These are phyloP conservation scores for Spinibarbus caldwelli DNA, from an alignment of 2,797 vertebrate genomes.

Conservation along the genomic window DNA sequence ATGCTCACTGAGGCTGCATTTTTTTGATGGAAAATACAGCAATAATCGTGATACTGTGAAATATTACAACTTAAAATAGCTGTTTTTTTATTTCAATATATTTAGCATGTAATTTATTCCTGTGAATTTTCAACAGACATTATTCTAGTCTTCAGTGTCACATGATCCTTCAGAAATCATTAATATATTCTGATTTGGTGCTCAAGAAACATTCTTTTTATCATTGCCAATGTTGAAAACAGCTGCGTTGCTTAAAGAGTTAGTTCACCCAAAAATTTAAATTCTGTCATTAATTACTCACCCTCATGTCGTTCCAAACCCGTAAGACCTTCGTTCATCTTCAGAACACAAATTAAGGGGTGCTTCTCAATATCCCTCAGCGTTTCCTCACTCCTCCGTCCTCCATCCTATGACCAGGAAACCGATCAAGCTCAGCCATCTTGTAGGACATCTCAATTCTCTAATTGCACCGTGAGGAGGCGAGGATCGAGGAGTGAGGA, in stretches of 20 bases:
- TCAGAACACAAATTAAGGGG: no score
- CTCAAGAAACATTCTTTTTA: neutral
- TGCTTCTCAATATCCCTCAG: no score
- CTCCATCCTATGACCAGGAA: no score
- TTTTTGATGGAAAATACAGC: neutral
- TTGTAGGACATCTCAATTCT: no score
- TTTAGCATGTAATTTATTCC: neutral
- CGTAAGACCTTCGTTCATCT: neutral
- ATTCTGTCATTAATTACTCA: neutral
- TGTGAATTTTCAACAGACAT: no score
- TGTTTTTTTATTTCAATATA: neutral
- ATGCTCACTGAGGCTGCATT: neutral
- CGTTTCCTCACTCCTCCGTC: no score
- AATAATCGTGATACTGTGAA: neutral
- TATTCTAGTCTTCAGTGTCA: neutral
- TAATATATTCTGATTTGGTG: neutral
- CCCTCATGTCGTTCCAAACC: neutral
- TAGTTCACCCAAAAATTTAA: neutral
- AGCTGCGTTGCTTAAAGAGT: neutral
- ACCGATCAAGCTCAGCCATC: no score
- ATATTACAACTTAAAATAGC: neutral
- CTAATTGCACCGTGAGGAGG: no score
- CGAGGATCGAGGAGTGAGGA: no score
- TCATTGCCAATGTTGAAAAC: neutral
- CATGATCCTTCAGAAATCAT: neutral